Evolutionary conservation across 2,113 vertebrate genomes (phyloP).

Genomic region (Chamaea fasciata): DNA sequence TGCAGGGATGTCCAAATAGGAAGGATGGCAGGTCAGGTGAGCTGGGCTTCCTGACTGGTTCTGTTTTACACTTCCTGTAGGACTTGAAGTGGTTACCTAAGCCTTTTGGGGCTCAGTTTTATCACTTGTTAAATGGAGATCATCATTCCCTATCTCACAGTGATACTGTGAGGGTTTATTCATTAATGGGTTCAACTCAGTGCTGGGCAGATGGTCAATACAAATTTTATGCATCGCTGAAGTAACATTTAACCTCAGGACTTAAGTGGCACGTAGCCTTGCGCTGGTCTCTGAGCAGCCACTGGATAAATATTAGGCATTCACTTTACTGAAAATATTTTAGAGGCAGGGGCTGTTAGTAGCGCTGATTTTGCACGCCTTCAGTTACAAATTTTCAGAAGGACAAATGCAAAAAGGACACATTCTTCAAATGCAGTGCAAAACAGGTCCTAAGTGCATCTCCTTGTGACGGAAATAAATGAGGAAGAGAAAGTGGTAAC

Average conservation of each 20-base stretch:
- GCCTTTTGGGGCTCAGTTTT: not conserved
- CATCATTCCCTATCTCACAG: not conserved
- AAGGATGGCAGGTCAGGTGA: not conserved
- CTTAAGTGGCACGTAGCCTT: not conserved
- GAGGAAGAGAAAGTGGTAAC: not conserved
- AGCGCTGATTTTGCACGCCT: not conserved
- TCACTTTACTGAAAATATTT: not conserved
- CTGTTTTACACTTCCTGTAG: not conserved
- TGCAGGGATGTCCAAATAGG: not conserved
- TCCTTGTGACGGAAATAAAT: not conserved
- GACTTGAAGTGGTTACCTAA: not conserved
- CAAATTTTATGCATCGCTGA: slow-evolving; percentile 18
- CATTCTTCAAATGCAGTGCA: not conserved
- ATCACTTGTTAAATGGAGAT: not conserved
- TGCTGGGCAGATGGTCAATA: slow-evolving; percentile 16
- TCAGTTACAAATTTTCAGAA: not conserved
- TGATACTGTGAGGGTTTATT: not conserved
- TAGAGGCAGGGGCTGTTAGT: not conserved
- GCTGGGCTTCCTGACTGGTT: not conserved
- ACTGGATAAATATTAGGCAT: not conserved
- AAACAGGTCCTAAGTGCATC: not conserved
- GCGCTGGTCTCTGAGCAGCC: not conserved
- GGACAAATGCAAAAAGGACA: not conserved
- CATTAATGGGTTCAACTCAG: not conserved
- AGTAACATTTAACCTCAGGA: slow-evolving; percentile 20